Percentiles rank a stretch among this genome's conserved stretches.
These are phyloP conservation scores for Lacerta agilis DNA, from an alignment of 2,797 vertebrate species.

Conservation along the genomic window DNA sequence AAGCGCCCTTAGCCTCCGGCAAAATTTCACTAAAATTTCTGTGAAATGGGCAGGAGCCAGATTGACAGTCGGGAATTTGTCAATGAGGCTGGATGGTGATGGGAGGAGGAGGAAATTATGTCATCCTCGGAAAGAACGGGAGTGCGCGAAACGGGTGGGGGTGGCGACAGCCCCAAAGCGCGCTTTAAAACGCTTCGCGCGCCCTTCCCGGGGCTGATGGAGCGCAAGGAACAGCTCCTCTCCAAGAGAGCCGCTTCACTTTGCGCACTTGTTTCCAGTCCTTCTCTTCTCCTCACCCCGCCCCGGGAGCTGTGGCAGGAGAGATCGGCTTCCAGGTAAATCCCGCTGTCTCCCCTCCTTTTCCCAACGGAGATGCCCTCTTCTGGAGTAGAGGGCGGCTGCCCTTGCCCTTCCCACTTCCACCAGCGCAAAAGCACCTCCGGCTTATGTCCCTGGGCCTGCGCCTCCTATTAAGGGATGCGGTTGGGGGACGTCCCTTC, in stretches of 20 bases:
- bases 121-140: neutral
- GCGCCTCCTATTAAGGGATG: neutral
- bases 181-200: neutral
- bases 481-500: neutral
- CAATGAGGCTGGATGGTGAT: neutral
- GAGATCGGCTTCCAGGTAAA: constrained; percentile 2
- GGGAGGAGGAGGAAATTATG: neutral
- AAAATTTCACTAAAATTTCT: neutral
- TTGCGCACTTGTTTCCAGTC: neutral
- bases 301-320: neutral
- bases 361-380: neutral
- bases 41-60: neutral
- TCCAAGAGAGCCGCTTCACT: neutral
- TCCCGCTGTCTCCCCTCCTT: neutral
- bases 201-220: neutral
- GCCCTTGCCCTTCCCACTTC: neutral
- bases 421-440: neutral
- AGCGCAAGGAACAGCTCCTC: neutral
- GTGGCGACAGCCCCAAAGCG: neutral
- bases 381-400: neutral
- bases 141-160: neutral
- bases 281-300: no score
- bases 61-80: neutral
- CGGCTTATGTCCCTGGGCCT: neutral
- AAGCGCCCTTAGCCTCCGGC: neutral